These are phyloP conservation scores for Percina caprodes DNA, from an alignment of 2,113 vertebrate species.

Conservation along the genomic window DNA sequence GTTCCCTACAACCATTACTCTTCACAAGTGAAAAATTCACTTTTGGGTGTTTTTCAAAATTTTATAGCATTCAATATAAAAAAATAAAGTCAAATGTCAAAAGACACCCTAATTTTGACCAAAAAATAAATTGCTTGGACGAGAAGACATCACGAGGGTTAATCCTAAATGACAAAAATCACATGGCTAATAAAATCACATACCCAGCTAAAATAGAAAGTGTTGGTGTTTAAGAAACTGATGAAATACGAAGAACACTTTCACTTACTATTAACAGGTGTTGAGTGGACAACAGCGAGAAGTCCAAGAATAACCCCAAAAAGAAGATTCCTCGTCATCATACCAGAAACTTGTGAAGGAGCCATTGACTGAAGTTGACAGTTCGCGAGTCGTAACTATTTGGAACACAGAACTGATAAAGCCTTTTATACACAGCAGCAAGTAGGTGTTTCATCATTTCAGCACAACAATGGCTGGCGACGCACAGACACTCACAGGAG, in stretches of 20 bases:
- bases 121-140: no score
- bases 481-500: constrained; percentile 22
- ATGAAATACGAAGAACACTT: neutral
- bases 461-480: constrained; percentile 36
- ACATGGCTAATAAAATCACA: neutral
- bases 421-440: constrained; percentile 65
- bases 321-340: constrained; percentile 51
- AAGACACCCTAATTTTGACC: no score
- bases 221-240: neutral
- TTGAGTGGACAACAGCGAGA: constrained; percentile 46
- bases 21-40: no score
- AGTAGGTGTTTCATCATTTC: constrained; percentile 52
- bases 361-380: neutral
- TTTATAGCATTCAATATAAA: no score
- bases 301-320: constrained; percentile 61
- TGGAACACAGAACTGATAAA: constrained; percentile 5
- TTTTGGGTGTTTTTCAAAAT: no score
- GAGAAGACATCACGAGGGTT: no score
- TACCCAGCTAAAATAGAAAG: neutral
- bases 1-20: no score
- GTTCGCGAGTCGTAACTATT: neutral
- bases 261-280: constrained; percentile 65
- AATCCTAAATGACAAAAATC: neutral
- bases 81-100: no score
- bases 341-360: neutral